Conservation (phyloP, 2,888 invertebrate species). For the Drosophila kuntzei region DNA sequence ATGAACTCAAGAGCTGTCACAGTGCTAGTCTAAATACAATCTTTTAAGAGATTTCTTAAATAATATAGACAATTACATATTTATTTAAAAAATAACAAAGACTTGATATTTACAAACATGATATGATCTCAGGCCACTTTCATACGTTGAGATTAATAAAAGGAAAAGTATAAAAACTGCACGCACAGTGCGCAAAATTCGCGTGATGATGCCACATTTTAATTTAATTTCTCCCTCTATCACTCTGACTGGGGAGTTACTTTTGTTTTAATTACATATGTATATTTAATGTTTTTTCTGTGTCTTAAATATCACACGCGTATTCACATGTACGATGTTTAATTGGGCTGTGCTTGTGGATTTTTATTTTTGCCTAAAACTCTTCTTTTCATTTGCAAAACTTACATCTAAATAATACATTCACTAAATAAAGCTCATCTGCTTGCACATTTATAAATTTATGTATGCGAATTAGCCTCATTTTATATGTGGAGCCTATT, state of each 20-base stretch:
- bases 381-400: conserved; percentile 14
- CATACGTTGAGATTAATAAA: conserved; percentile 20
- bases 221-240: conserved; percentile 36
- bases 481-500: conserved; percentile 3
- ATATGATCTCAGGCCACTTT: conserved; percentile 19
- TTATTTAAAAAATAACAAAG: too few relatives aligned
- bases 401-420: conserved; percentile 30
- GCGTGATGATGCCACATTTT: conserved; percentile 60
- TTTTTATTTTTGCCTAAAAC: conserved; percentile 9
- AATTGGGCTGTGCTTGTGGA: background rate
- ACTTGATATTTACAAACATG: conserved; percentile 1
- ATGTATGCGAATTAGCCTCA: conserved; percentile 31
- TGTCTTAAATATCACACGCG: conserved; percentile 17
- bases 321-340: background rate
- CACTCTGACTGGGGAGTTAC: conserved; percentile 12
- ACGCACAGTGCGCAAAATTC: conserved; percentile 45
- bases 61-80: background rate
- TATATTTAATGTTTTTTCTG: conserved; percentile 28
- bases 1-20: background rate
- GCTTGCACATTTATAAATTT: conserved; percentile 5
- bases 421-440: conserved; percentile 9
- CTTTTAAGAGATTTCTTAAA: background rate
- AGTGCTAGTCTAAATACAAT: background rate
- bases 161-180: conserved; percentile 48
- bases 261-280: conserved; percentile 31